Evolutionary conservation across 2,113 vertebrate species (phyloP).

Genomic region (Semicossyphus pulcher): DNA sequence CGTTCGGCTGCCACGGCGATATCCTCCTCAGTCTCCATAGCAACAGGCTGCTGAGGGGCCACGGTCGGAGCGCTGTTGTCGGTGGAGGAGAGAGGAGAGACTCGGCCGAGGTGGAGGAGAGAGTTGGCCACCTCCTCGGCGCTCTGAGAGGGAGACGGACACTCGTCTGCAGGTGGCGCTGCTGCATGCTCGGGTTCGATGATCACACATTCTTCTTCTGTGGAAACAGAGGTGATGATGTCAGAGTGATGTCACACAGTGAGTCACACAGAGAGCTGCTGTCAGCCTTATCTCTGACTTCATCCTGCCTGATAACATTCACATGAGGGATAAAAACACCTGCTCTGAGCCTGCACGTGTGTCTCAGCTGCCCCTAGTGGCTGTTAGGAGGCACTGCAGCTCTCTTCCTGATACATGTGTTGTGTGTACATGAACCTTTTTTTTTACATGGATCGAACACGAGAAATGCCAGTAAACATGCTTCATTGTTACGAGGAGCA

Average conservation of each 20-base stretch:
- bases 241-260: slow-evolving; percentile 27
- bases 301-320: slow-evolving; percentile 17
- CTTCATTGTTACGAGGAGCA: no score
- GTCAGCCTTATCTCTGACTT: slow-evolving; percentile 35
- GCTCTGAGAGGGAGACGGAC: slow-evolving; percentile 40
- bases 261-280: slow-evolving; percentile 40
- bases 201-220: slow-evolving; percentile 83
- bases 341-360: slow-evolving; percentile 4
- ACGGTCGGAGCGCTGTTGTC: slow-evolving; percentile 26
- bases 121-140: slow-evolving; percentile 86
- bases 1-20: slow-evolving; percentile 39
- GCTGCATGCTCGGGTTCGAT: slow-evolving; percentile 65
- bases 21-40: slow-evolving; percentile 69
- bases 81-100: slow-evolving; percentile 90
- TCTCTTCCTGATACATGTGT: not conserved
- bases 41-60: slow-evolving; percentile 54
- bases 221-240: slow-evolving; percentile 41
- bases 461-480: no score
- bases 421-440: no score
- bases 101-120: slow-evolving; percentile 89
- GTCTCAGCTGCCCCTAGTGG: slow-evolving; percentile 4
- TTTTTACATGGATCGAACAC: no score
- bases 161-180: slow-evolving; percentile 33
- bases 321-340: slow-evolving; percentile 9
- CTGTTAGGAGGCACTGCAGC: not conserved